Base-by-base conservation (phyloP, 2,888 invertebrate species). In the Pammene fasciana region DNA sequence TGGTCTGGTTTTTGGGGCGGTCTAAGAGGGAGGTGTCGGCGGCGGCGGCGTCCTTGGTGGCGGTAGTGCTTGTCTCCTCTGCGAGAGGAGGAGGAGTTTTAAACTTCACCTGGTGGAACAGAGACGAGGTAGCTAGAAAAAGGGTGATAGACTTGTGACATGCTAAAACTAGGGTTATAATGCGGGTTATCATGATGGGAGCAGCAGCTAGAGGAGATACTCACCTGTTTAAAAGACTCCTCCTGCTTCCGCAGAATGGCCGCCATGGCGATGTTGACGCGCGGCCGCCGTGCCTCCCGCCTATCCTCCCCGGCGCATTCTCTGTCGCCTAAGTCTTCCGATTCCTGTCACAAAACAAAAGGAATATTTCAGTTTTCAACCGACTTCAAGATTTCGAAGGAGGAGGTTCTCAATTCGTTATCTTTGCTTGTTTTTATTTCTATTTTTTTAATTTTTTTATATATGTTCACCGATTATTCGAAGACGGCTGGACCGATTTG, bases 191-290 rank as follows among this genome's bases (percentile, higher is more conserved):
- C 26, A 26, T 26, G 26, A 26, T 26, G 26, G 26, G 26, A 26
- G 26, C 26, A 26, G 26, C 26, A 26, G 2, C 26, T 26, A 26
- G n/a, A n/a, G 26, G 26, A 7, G 11, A 45, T 4, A 55, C 59
- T 18, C 67, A 94, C 94, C 91, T 95, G 95, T 82, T 95, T 95
- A 78, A 94, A 95, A 56, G 93, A 93, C 74, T 94, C 95, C 81
- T 95, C 95, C 75, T 95, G 94, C 72, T 95, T 95, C 73, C 95
- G 92, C 92, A 95, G 94, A 79, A 96, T 95, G 72, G 95, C 95
- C 70, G 96, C 95, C 93, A 97, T 95, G 0, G 97, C 97, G 56
- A 97, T 96, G 85, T 97, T 97, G 80, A 96, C 96, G 72, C 96
- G 92, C 2, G 93, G 89, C 72, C 94, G 92, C 73, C 94, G 90